A percentile compares a stretch with the other conserved stretches of the same genome.
These are phyloP conservation scores for Frieseomelitta varia DNA, from an alignment of 1,140 invertebrate species.

Conservation along the genomic window DNA sequence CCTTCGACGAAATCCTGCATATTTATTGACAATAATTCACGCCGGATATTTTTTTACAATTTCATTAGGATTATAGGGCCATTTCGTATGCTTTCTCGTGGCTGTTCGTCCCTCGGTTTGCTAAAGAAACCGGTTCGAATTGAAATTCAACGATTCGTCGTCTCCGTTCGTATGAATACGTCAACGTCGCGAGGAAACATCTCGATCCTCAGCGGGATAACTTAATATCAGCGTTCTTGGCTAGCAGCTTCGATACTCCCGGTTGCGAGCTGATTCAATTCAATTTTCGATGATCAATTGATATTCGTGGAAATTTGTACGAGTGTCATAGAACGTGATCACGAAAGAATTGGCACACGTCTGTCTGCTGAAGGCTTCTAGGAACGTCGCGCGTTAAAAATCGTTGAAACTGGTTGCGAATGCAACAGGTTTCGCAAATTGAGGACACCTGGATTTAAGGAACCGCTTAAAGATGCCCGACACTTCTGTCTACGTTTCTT, in stretches of 20 bases:
- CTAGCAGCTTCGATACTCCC: neutral
- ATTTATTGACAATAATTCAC: neutral
- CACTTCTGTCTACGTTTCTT: too few species aligned
- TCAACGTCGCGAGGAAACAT: neutral
- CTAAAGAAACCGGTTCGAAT: conserved; percentile 8
- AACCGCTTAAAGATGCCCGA: neutral
- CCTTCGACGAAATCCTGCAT: neutral
- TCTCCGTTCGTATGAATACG: neutral
- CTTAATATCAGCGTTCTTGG: neutral
- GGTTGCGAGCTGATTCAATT: neutral
- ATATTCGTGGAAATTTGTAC: neutral
- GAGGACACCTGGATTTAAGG: neutral
- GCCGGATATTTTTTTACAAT: neutral
- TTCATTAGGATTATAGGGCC: neutral
- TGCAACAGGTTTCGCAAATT: neutral
- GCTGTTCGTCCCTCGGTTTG: too few species aligned
- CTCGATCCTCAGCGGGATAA: neutral
- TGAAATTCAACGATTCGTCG: conserved; percentile 12
- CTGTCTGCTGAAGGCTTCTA: neutral
- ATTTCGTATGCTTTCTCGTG: neutral
- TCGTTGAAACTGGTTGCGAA: neutral
- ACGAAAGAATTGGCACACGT: neutral
- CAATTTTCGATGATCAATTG: too few species aligned
- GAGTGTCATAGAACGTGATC: neutral
- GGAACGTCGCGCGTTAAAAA: neutral